Evolutionary conservation across 2,888 invertebrate genomes (phyloP).

Genomic region (Noctua comes): DNA sequence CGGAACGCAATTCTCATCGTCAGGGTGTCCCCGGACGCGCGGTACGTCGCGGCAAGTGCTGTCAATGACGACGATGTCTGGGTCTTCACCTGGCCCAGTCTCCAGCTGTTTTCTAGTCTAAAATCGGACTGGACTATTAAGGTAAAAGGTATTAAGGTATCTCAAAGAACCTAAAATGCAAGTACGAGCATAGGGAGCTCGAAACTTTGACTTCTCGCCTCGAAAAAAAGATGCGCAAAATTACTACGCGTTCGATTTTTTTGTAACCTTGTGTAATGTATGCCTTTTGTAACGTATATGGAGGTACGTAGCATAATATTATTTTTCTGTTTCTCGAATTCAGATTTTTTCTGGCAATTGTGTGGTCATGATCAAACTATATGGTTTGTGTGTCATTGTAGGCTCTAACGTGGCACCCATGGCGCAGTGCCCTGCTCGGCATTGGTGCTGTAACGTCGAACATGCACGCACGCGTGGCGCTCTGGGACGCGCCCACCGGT

Average conservation of each 20-base stretch:
- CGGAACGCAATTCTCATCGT: conserved; percentile 70
- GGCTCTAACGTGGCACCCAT: conserved; percentile 87
- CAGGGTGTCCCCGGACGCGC: conserved; percentile 82
- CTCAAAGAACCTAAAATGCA: background rate
- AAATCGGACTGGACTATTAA: conserved; percentile 76
- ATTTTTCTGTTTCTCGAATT: no score
- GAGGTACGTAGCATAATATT: background rate
- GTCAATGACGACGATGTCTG: conserved; percentile 71
- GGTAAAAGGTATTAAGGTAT: conserved; percentile 67
- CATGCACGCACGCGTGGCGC: conserved; percentile 71
- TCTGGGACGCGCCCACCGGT: conserved; percentile 80
- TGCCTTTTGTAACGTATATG: background rate
- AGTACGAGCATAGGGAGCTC: background rate
- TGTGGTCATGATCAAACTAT: background rate
- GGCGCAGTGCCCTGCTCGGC: conserved; percentile 84
- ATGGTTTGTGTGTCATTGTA: conserved; percentile 56
- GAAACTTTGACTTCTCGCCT: background rate
- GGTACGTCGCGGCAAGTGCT: conserved; percentile 76
- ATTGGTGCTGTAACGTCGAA: conserved; percentile 74
- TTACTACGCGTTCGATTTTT: background rate
- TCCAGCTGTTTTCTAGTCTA: conserved; percentile 70
- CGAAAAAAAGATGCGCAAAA: background rate
- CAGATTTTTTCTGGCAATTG: background rate
- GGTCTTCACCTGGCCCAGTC: conserved; percentile 79
- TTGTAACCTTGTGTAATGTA: background rate